Evolutionary conservation across 2,113 vertebrate genomes (phyloP).

Genomic region (Pontoporia blainvillei): DNA sequence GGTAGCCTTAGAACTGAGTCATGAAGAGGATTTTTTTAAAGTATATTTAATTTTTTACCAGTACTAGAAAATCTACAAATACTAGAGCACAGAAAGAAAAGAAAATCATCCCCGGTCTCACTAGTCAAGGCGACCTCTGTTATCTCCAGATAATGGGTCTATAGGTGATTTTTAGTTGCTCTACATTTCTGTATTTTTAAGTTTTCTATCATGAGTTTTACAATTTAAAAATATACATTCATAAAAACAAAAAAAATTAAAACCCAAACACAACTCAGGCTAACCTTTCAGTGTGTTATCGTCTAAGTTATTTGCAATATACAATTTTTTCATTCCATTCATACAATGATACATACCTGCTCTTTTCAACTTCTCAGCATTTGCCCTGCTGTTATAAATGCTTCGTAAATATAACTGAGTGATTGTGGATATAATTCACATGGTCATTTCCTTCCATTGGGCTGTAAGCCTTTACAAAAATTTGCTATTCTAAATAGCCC

Average conservation of each 20-base stretch:
- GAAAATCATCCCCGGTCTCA: background rate
- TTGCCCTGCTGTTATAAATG: background rate
- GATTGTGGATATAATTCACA: background rate
- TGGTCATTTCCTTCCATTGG: background rate
- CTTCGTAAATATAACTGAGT: background rate
- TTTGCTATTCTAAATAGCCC: background rate
- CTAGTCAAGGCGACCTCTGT: background rate
- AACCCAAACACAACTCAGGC: background rate
- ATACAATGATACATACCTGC: background rate
- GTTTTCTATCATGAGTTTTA: background rate
- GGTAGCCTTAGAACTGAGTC: background rate
- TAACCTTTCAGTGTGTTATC: background rate
- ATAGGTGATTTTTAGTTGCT: background rate
- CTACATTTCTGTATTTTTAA: background rate
- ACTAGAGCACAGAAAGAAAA: background rate
- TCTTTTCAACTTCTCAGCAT: background rate
- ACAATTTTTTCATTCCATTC: background rate
- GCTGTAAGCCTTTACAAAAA: background rate
- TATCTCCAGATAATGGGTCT: background rate
- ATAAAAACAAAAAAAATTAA: background rate
- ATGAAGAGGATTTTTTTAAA: background rate
- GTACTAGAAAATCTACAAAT: background rate
- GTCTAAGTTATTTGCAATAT: background rate
- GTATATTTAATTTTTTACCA: background rate
- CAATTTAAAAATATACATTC: background rate